Conservation (phyloP, 2,888 invertebrate species). For the Icerya purchasi region DNA sequence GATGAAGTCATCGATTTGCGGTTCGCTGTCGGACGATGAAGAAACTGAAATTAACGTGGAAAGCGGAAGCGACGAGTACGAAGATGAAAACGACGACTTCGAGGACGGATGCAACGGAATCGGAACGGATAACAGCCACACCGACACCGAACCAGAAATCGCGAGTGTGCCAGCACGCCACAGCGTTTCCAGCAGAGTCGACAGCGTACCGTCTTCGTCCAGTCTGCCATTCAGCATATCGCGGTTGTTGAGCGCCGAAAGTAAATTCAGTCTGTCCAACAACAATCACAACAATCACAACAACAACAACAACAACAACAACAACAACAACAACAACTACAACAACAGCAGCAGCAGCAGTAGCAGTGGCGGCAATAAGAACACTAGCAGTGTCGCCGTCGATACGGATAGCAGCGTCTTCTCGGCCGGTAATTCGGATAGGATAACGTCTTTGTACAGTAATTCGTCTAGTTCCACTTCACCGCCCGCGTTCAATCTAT, state of each 20-base stretch:
- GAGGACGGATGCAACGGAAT: conserved; percentile 39
- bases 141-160: conserved; percentile 30
- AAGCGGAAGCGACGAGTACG: conserved; percentile 14
- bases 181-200: not conserved
- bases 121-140: conserved; percentile 41
- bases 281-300: conserved; percentile 32
- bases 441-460: conserved; percentile 10
- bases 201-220: conserved; percentile 15
- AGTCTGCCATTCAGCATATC: conserved; percentile 61
- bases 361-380: not conserved
- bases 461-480: conserved; percentile 2
- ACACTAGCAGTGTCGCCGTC: conserved; percentile 2
- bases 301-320: conserved; percentile 18
- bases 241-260: conserved; percentile 38
- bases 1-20: conserved; percentile 11
- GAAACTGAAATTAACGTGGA: conserved; percentile 16
- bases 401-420: not conserved
- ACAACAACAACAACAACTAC: not conserved
- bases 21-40: conserved; percentile 13
- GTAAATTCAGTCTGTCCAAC: conserved; percentile 27
- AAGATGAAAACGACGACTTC: conserved; percentile 13
- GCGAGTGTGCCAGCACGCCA: no score
- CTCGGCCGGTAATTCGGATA: not conserved
- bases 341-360: not conserved
- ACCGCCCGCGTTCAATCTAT: conserved; percentile 1